Evolutionary conservation across 2,113 vertebrate species (phyloP).

Genomic region (Peromyscus californicus): DNA sequence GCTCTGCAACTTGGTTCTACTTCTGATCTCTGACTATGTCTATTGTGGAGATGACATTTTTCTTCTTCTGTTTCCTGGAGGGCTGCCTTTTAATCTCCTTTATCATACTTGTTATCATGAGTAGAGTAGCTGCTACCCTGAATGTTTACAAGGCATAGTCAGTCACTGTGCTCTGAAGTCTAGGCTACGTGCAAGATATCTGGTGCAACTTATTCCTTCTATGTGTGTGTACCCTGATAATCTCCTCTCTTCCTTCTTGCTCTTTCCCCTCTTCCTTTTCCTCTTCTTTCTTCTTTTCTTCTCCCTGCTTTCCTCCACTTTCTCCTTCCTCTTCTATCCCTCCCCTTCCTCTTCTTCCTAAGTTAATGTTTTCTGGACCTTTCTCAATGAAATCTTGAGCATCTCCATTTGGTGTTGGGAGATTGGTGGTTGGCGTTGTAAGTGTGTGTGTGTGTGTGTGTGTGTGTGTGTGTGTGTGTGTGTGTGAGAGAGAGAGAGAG

Average conservation of each 20-base stretch:
- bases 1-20: slow-evolving; percentile 31
- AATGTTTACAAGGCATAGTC: neutral
- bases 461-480: neutral
- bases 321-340: neutral
- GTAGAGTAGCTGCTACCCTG: neutral
- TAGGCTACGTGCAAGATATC: neutral
- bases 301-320: neutral
- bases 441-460: neutral
- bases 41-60: neutral
- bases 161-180: neutral
- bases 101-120: neutral
- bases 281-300: neutral
- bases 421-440: neutral
- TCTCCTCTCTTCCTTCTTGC: neutral
- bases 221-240: neutral
- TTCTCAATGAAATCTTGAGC: neutral
- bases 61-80: neutral
- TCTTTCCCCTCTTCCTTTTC: too few relatives aligned
- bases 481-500: neutral
- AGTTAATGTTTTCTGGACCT: neutral
- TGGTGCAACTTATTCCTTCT: neutral
- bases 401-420: neutral
- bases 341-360: neutral
- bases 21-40: neutral
- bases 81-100: neutral